Evolutionary conservation across 2,888 invertebrate genomes (phyloP).

Genomic region (Nomada goodeniana): DNA sequence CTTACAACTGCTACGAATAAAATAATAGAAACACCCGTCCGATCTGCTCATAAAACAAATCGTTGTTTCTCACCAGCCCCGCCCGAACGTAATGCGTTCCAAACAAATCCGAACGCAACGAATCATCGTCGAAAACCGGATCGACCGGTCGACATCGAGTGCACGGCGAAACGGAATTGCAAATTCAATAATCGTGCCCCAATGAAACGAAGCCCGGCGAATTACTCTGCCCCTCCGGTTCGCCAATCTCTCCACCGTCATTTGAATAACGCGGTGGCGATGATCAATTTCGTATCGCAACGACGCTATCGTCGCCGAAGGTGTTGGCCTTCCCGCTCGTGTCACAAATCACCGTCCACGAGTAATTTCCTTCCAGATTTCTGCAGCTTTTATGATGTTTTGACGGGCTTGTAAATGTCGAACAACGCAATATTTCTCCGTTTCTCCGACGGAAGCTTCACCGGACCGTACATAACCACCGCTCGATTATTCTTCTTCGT

Average conservation of each 20-base stretch:
- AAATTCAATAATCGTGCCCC: not conserved
- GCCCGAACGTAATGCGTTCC: no score
- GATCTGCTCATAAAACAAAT: no score
- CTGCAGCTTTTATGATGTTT: constrained; percentile 3
- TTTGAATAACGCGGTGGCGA: not conserved
- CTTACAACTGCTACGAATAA: no score
- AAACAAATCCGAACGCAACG: no score
- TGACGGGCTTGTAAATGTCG: constrained; percentile 26
- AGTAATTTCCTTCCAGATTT: constrained; percentile 49
- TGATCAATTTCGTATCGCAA: constrained; percentile 36
- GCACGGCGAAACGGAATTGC: not conserved
- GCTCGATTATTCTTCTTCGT: constrained; percentile 45
- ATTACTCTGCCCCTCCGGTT: not conserved
- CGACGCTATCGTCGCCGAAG: not conserved
- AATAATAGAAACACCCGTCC: no score
- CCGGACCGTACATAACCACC: constrained; percentile 17
- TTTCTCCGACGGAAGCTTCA: constrained; percentile 30
- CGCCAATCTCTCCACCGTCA: not conserved
- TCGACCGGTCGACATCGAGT: no score
- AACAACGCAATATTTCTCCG: constrained; percentile 38
- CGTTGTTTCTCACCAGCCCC: no score
- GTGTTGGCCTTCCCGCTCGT: not conserved
- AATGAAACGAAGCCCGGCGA: not conserved
- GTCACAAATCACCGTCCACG: constrained; percentile 36
- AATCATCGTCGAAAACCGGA: no score